Evolutionary conservation across 2,888 invertebrate genomes (phyloP).

Genomic region (Himalopsyche tibetana): DNA sequence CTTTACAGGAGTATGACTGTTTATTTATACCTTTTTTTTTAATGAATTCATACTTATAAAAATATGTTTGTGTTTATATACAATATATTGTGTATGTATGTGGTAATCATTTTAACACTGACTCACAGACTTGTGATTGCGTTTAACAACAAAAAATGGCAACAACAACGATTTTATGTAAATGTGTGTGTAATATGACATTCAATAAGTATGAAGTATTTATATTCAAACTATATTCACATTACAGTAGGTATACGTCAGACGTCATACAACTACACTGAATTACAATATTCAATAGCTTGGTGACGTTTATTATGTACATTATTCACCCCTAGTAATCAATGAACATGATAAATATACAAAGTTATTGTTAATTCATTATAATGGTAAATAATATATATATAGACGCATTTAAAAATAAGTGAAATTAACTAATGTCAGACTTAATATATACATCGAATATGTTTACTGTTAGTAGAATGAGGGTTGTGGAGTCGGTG

Average conservation of each 20-base stretch:
- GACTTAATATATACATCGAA: no score
- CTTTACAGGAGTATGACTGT: neutral
- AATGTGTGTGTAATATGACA: neutral
- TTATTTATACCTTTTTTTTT: neutral
- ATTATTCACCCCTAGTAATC: no score
- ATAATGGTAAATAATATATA: no score
- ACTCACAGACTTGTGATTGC: slow-evolving; percentile 18
- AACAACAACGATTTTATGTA: neutral
- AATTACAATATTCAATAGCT: neutral
- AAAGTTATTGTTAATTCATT: no score
- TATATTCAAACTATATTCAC: neutral
- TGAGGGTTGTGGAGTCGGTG: no score
- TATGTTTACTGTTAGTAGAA: no score
- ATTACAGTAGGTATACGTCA: neutral
- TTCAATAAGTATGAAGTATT: neutral
- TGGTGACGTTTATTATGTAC: no score
- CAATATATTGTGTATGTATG: neutral
- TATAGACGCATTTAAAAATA: no score
- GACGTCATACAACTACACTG: neutral
- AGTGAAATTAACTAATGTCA: no score
- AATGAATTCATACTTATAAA: neutral
- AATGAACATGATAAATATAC: no score
- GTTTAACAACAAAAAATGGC: neutral
- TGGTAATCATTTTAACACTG: neutral
- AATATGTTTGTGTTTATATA: neutral